Percentiles rank a stretch among this genome's conserved stretches.
Evolutionary conservation across 2,797 vertebrate species (phyloP).

Genomic region (Chromobotia macracanthus): DNA sequence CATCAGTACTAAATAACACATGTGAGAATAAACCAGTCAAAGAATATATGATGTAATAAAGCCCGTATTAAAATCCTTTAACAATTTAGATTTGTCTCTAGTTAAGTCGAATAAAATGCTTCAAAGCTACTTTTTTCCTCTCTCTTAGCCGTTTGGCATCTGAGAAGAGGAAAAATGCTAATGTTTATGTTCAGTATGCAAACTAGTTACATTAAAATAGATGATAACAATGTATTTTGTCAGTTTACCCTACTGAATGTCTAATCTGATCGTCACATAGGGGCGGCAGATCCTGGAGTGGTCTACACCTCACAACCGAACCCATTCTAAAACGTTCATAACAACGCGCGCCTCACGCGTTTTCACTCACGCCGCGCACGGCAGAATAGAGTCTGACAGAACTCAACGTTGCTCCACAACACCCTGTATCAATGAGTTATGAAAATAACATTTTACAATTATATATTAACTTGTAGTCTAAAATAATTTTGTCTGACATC

Average conservation of each 20-base stretch:
- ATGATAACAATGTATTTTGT: not conserved
- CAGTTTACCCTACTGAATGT: not conserved
- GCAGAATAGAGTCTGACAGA: too few relatives aligned
- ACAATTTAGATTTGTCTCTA: not conserved
- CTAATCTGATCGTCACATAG: slow-evolving; percentile 61
- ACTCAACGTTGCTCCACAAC: too few relatives aligned
- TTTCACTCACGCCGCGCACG: too few relatives aligned
- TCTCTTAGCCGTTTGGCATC: not conserved
- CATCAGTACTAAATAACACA: not conserved
- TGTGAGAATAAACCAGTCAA: not conserved
- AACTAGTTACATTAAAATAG: not conserved
- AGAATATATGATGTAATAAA: not conserved
- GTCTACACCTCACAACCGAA: slow-evolving; percentile 81
- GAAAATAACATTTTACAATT: too few relatives aligned
- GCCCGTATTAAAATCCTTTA: not conserved
- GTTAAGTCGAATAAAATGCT: not conserved
- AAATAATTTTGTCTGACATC: too few relatives aligned
- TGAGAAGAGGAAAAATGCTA: not conserved
- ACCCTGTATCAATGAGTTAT: too few relatives aligned
- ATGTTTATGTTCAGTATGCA: not conserved
- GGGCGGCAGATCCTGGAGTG: slow-evolving; percentile 86
- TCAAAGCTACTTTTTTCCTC: not conserved
- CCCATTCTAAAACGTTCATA: slow-evolving; percentile 73
- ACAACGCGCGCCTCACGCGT: too few relatives aligned
- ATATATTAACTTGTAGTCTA: too few relatives aligned